Base-by-base conservation (phyloP, 2,113 vertebrate genomes). In the Python bivittatus region DNA sequence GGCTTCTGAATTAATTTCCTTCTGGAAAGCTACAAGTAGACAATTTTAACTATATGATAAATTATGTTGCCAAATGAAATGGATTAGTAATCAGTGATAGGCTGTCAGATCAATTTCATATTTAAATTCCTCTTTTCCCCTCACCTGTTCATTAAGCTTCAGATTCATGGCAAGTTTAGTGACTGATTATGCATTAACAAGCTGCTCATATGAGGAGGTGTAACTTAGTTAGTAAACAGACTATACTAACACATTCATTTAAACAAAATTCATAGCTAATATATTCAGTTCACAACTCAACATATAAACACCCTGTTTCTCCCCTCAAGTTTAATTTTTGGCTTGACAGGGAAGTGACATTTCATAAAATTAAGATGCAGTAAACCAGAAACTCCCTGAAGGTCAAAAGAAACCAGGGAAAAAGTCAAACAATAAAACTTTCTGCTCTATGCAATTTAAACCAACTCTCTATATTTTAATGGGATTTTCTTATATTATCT, bases 91-190 rank as follows among this genome's bases (percentile, higher is more conserved):
- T 98, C 97, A 98, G 96, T 93, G 94, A 97, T 97, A 96, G 95
- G 92, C 95, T 97, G 97, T 97, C 97, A 98, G 96, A 97, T 96
- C 95, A 97, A 96, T 93, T 97, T 96, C 96, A 95, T 95, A 97
- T 96, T 97, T 96, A 96, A 97, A 98, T 98, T 97, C 97, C 97
- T 97, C 96, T 97, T 97, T 96, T 97, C 96, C 95, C 96, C 97
- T 97, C 97, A 98, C 97, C 97, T 98, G 98, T 97, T 98, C 98
- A 98, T 98, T 98, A 98, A 97, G 95, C 94, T 94, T 94, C 94
- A 95, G 96, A 96, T 97, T 98, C 96, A 97, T 95, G 94, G 96
- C 95, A 97, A 97, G 95, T 96, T 94, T 91, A 85, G 95, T 97
- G 95, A 97, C 97, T 98, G 97, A 98, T 92, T 98, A 96, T 95